A percentile compares a stretch with the other conserved stretches of the same genome.
Conservation (phyloP, 1,140 invertebrate genomes). For the fruit fly (Drosophila melanogaster) region Release_6_plus_ISO1_MT NC_004354.4:3159001-3159500, state of each 20-base stretch:
- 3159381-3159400: too few species aligned
- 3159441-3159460: constrained; percentile 7
- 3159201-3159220: constrained; percentile 92
- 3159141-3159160: constrained; percentile 95
- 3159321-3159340: too few species aligned
- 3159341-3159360: background rate
- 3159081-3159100: constrained; percentile 49
- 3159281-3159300: background rate
- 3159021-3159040: background rate
- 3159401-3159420: background rate
- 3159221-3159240: constrained; percentile 93
- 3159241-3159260: background rate
- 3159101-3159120: constrained; percentile 95
- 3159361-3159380: background rate
- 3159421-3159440: background rate
- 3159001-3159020: constrained; percentile 41
- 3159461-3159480: constrained; percentile 4
- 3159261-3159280: background rate
- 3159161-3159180: constrained; percentile 95
- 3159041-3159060: constrained; percentile 6
- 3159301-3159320: too few species aligned
- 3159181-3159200: constrained; percentile 92
- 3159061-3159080: constrained; percentile 29
- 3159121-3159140: constrained; percentile 95
- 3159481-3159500: background rate